Evolutionary conservation across 1,140 invertebrate genomes (phyloP), one percentile per base, ranked within the genome.

Genomic region (Latrodectus geometricus): DNA sequence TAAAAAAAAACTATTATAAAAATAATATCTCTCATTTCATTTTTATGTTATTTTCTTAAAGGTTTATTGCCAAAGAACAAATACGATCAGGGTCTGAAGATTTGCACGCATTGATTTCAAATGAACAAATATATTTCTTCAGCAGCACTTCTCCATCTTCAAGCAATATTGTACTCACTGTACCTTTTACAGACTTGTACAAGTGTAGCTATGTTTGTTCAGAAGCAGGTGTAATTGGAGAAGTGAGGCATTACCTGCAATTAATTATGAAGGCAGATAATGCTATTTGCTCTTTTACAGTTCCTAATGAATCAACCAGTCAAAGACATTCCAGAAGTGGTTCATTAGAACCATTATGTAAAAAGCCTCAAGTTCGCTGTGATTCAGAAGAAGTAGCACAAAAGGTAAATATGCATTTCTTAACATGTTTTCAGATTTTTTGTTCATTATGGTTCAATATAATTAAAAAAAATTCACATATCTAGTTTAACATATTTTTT

Each of bases 31-130:
- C 35, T 35, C 35, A 35, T 35, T 35, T 35, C 8, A 12, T 73
- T 4, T 3, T 75, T 14, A 48, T 49, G 35, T 50, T 3, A 4
- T 70, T 87, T 84, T 23, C 73, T 89, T 88, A 9, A 86, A 93
- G 92, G 89, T 95, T 97, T 88, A 94, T 98, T 74, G 95, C 95
- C 0, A 95, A 96, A 90, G 96, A 97, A 90, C 92, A 93, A 90
- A 90, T 98, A 85, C 93, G 95, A 81, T 93, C 93, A 90, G 93
- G 94, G 88, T 91, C 93, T 88, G 93, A 95, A 90, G 93, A 95
- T 91, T 91, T 95, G 89, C 92, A 94, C 77, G 94, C 95, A 77
- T 92, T 97, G 20, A 94, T 97, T 70, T 95, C 95, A 4, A 95
- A 94, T 89, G 93, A 95, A 90, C 94, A 94, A 90, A 93, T 98